phyloP scores from a whole-genome alignment of 2,113 vertebrate species.

The Rhynchomys soricoides region DNA sequence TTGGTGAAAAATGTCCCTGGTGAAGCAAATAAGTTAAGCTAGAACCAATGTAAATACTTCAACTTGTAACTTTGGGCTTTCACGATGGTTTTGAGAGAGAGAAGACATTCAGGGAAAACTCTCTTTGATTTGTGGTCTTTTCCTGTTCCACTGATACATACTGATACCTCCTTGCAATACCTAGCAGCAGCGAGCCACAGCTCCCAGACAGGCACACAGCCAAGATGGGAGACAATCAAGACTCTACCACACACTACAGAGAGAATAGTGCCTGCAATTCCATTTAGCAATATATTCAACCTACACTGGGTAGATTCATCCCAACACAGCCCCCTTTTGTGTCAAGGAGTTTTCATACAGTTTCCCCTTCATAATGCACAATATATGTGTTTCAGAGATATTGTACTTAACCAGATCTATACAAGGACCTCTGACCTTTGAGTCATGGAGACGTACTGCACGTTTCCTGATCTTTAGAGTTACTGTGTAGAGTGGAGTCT shows the following conservation, averaged over 20 bases:
- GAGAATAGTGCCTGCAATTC: neutral
- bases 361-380: neutral
- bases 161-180: too few relatives aligned
- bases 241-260: neutral
- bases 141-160: neutral
- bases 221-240: too few relatives aligned
- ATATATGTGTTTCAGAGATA: slow-evolving; percentile 34
- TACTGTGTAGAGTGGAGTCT: fast-evolving
- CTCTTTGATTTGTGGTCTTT: neutral
- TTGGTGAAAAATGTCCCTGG: neutral
- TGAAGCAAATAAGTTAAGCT: neutral
- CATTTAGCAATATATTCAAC: neutral
- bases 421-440: neutral
- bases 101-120: neutral
- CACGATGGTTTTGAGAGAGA: neutral
- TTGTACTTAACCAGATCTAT: neutral
- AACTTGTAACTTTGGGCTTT: neutral
- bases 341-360: neutral
- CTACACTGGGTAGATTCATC: neutral
- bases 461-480: neutral
- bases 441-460: neutral
- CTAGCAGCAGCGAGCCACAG: neutral
- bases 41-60: neutral
- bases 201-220: neutral
- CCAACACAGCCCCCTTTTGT: neutral